Evolutionary conservation across 2,888 invertebrate species (phyloP), one percentile per base, ranked within the genome.

Genomic region (Leptinotarsa tumamoca): DNA sequence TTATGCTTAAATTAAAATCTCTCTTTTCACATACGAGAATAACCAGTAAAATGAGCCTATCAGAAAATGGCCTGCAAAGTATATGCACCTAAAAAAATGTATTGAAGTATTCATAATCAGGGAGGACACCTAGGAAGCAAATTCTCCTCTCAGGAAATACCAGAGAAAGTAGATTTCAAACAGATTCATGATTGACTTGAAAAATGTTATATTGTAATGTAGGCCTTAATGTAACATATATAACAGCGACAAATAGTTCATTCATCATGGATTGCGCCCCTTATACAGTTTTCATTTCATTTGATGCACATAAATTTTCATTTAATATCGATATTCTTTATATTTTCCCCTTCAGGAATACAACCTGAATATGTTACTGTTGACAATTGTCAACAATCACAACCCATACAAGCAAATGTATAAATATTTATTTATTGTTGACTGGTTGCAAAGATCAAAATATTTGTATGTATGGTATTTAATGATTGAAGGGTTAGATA

Each of bases 261-360:
- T 71, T 56, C 18, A 61, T 73, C 71, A 73, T 51, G 67, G 77
- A 79, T 77, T 72, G 75, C 72, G 73, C 74, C 67, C 14, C 23
- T 66, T 21, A 70, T 33, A 10, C 10, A 33, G 33, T 33, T 33
- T 33, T 33, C 33, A 33, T 33, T 7, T 33, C 7, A 33, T 33
- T 7, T 33, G 33, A 7, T 33, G 33, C 7, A 33, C 7, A 33
- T 33, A 7, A 33, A 33, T 33, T 33, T 33, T 33, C 7, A 33
- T 33, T 33, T 33, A 33, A 33, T 33, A 33, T 33, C 5, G 10
- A 1, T 33, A 33, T 33, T 10, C 1, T 33, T 7, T 33, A 33
- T 33, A 33, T 33, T 33, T 33, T 7, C 33, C 33, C 33, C 10
- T 33, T 33, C 10, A 43, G 43, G 10, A 43, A 43, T 43, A 33